These are phyloP conservation scores for Corythornis madagascariensis DNA, from an alignment of 2,113 vertebrate species.

Conservation along the genomic window DNA sequence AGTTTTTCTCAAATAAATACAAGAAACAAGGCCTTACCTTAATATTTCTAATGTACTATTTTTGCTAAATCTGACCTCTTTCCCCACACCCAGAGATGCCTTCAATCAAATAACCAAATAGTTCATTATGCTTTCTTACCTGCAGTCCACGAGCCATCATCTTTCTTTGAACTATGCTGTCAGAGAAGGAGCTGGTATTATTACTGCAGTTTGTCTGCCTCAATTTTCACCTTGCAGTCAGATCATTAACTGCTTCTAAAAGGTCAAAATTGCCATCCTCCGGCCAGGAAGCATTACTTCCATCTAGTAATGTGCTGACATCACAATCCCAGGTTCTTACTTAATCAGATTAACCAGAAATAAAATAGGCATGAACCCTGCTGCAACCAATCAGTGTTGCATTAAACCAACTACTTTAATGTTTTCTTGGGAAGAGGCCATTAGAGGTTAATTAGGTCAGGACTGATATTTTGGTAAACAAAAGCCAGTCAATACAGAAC, in stretches of 20 bases:
- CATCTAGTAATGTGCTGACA: constrained; percentile 15
- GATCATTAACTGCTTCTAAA: neutral
- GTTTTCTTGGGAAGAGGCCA: too few relatives aligned
- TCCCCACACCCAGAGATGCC: neutral
- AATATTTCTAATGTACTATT: neutral
- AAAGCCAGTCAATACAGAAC: too few relatives aligned
- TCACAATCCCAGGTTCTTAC: constrained; percentile 22
- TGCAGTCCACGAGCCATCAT: constrained; percentile 40
- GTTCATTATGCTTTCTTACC: neutral
- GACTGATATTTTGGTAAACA: too few relatives aligned
- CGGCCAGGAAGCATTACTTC: neutral
- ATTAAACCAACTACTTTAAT: too few relatives aligned
- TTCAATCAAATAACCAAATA: neutral
- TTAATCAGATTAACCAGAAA: constrained; percentile 50
- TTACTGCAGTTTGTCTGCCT: neutral
- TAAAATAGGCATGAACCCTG: neutral
- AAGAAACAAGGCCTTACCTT: neutral
- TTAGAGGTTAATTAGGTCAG: too few relatives aligned
- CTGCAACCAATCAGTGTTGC: neutral
- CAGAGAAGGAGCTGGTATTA: neutral
- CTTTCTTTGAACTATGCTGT: neutral
- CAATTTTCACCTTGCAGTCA: neutral
- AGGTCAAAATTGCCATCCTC: neutral
- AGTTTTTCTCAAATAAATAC: neutral
- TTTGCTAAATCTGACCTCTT: neutral